These are phyloP conservation scores for Mus caroli DNA, from an alignment of 2,797 vertebrate genomes.

Conservation along the genomic window DNA sequence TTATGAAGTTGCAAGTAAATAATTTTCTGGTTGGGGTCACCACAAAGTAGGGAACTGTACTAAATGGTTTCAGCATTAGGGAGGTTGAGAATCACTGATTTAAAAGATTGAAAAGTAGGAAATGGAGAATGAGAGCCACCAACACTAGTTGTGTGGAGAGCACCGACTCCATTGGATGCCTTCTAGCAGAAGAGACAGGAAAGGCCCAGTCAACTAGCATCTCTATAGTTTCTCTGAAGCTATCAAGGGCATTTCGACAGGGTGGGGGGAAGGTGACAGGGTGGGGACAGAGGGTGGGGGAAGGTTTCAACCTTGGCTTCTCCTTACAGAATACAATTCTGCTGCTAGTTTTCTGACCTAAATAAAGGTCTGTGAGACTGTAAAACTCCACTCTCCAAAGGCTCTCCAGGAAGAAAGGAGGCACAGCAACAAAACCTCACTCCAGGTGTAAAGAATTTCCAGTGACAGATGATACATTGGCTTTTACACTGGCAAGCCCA, in stretches of 20 bases:
- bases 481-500: background rate
- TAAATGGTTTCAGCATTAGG: background rate
- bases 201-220: conserved; percentile 19
- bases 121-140: conserved; percentile 5
- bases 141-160: conserved; percentile 40
- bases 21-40: background rate
- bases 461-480: background rate
- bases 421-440: conserved; percentile 30
- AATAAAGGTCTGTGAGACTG: background rate
- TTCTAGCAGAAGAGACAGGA: conserved; percentile 69
- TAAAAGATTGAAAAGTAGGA: background rate
- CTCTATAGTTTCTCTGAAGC: conserved; percentile 28
- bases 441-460: conserved; percentile 47
- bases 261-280: background rate
- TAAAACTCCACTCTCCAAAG: conserved; percentile 23
- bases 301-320: conserved; percentile 50
- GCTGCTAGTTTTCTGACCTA: conserved; percentile 8
- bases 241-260: conserved; percentile 52
- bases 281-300: background rate
- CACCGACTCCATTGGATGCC: conserved; percentile 51
- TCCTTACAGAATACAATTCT: background rate
- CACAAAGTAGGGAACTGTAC: no score
- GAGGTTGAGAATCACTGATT: background rate
- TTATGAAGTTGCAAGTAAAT: background rate
- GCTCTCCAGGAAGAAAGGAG: conserved; percentile 31